Evolutionary conservation across 2,888 invertebrate genomes (phyloP), one percentile per base, ranked within the genome.

Genomic region (Drosophila demipolita): DNA sequence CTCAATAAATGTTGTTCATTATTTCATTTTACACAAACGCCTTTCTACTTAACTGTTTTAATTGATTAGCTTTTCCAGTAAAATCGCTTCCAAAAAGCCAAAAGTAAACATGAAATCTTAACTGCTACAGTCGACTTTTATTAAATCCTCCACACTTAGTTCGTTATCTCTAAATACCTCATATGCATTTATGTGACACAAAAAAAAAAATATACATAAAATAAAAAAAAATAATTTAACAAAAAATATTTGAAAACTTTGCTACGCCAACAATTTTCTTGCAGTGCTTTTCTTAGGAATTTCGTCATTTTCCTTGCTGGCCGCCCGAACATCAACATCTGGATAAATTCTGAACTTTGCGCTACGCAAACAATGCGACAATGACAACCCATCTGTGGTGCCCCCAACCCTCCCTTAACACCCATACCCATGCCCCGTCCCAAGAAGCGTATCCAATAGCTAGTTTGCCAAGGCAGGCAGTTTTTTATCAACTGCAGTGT

Each of bases 371-470:
- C 79, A 79, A 79, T 78, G 66, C 49, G 36, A 54, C 61, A 70
- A 54, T 54, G 75, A 53, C 32, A 57, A 57, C 36, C 40, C 48
- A 48, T 55, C 35, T n/a, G 3, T 15, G 9, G 1, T 9, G 35
- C 23, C 61, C 9, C 15, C 23, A 3, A 6, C 32, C 23, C 60
- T 7, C 20, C 9, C 15, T 17, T n/a, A 20, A 26, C 15, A 7
- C n/a, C 15, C 23, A 58, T 38, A 63, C 29, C 70, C 67, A 48
- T 72, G 76, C 48, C 66, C 72, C 68, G 60, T 66, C 63, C 77
- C 73, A 78, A 66, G 59, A 73, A 80, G 57, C 75, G 61, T 85
- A 89, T 85, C 84, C 82, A 80, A 87, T 85, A 75, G 73, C 87
- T 53, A 83, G 75, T 73, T 89, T 79, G 84, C 66, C 72, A 70